Base-by-base conservation (phyloP, 2,113 vertebrate genomes). In the Panurus biarmicus region DNA sequence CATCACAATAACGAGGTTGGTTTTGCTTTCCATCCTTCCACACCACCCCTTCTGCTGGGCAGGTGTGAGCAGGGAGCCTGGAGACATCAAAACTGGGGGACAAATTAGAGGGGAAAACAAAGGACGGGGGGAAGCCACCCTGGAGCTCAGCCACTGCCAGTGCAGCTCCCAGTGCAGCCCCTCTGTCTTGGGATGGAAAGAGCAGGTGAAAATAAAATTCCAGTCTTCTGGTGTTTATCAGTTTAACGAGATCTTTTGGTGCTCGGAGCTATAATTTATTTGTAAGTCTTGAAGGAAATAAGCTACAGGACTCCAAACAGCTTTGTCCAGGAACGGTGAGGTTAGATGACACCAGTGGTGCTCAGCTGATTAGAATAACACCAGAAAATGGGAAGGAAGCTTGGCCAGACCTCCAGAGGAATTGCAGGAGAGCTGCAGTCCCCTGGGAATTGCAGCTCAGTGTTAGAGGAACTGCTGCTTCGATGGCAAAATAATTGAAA, bases 11-110 rank as follows among this genome's bases (percentile, higher is more conserved):
- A n/a, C 6, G 17, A 58, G 60, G 25, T 9, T 40, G 18, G 25
- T 25, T 67, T 71, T 42, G 7, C 2, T n/a, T 53, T n/a, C 36
- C 7, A 7, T 2, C 0, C 4, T 3, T 21, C 3, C 1, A 1
- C 38, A 7, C 9, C 25, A 10, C 2, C 8, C 66, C 29, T 83
- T 19, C 29, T 85, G 24, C 65, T 58, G 35, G 36, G 28, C 40
- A 57, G 65, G 11, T n/a, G 50, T 25, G 56, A 61, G 36, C 35
- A 36, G 56, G 23, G 29, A 48, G 35, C 7, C 14, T 29, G 88
- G 56, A 25, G 54, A 11, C n/a, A 10, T 3, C 18, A 50, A 28
- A 67, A 12, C 29, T 11, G 26, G 33, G 42, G 29, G 8, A 11
- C 1, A 45, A 54, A 33, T 17, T 18, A 12, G 28, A 45, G 28